These are phyloP conservation scores for Drosophila cardini DNA, from an alignment of 1,140 invertebrate species.

Conservation along the genomic window DNA sequence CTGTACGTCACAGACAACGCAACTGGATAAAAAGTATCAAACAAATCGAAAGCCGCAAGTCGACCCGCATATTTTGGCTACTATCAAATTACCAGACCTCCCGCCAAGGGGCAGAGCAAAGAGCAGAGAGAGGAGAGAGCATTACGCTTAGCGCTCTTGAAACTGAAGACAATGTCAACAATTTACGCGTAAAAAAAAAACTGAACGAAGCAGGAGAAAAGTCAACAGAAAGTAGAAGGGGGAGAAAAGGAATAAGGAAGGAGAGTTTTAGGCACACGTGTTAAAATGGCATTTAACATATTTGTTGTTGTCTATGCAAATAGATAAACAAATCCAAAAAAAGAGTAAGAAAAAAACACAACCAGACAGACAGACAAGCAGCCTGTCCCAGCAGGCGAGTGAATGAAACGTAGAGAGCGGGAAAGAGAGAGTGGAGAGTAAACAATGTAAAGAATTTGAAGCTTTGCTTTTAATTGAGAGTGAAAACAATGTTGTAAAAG, in stretches of 20 bases:
- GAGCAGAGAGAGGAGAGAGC: neutral
- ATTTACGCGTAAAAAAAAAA: constrained; percentile 56
- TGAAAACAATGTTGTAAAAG: constrained; percentile 47
- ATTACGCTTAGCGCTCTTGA: constrained; percentile 11
- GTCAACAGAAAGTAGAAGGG: constrained; percentile 59
- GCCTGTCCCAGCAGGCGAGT: constrained; percentile 3
- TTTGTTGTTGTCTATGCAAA: constrained; percentile 76
- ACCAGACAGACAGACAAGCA: constrained; percentile 12
- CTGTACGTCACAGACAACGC: constrained; percentile 8
- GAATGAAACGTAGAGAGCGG: constrained; percentile 6
- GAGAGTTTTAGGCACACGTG: constrained; percentile 58
- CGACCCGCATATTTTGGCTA: constrained; percentile 57
- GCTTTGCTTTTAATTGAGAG: constrained; percentile 54
- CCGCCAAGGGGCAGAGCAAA: neutral
- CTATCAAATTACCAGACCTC: constrained; percentile 69
- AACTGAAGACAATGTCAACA: constrained; percentile 55
- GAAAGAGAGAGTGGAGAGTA: constrained; percentile 3
- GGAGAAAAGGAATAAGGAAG: neutral
- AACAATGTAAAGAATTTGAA: constrained; percentile 36
- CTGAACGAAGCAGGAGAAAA: constrained; percentile 44
- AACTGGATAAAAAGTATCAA: constrained; percentile 24
- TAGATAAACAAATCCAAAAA: constrained; percentile 64
- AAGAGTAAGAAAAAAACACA: neutral
- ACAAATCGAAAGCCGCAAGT: constrained; percentile 64
- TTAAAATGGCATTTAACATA: constrained; percentile 62